A percentile compares a stretch with the other conserved stretches of the same genome.
Evolutionary conservation across 2,797 vertebrate species (phyloP).

Genomic region (Heliangelus exortis): DNA sequence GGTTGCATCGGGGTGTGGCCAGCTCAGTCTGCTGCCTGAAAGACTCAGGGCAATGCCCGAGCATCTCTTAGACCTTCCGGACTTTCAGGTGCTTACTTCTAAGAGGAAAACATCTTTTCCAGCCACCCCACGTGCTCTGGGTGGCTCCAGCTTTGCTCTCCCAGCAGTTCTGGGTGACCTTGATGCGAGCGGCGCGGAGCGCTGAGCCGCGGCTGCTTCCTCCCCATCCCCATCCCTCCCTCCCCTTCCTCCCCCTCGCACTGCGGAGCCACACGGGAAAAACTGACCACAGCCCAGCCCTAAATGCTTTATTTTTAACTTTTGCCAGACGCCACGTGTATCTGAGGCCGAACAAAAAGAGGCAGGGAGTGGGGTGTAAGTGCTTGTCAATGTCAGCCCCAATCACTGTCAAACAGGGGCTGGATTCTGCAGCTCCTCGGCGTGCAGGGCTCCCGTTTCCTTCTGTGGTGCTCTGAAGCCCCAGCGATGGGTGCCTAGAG

Average conservation of each 20-base stretch:
- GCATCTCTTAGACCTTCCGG: background rate
- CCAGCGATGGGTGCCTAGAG: slow-evolving; percentile 9
- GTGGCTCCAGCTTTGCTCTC: slow-evolving; percentile 14
- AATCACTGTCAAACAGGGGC: slow-evolving; percentile 8
- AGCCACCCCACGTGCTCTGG: background rate
- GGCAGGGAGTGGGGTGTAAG: slow-evolving; percentile 26
- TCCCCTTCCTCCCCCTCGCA: slow-evolving; percentile 7
- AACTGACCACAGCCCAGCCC: slow-evolving; percentile 33
- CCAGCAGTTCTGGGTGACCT: slow-evolving; percentile 54
- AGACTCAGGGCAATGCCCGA: background rate
- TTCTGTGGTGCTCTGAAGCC: background rate
- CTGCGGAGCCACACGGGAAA: background rate
- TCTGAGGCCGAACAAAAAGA: slow-evolving; percentile 10
- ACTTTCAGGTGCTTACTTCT: background rate
- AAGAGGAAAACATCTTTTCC: background rate
- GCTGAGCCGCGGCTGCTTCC: background rate
- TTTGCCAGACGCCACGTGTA: slow-evolving; percentile 38
- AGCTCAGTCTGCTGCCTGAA: background rate
- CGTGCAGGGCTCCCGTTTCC: background rate
- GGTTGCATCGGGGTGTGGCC: background rate
- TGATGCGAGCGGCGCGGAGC: slow-evolving; percentile 27
- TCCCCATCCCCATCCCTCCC: background rate
- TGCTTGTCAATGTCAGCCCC: slow-evolving; percentile 41
- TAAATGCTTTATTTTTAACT: slow-evolving; percentile 68
- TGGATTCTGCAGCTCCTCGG: slow-evolving; percentile 30